Percentiles rank a stretch among this genome's conserved stretches.
These are phyloP conservation scores for Alouatta palliata DNA, from an alignment of 2,113 vertebrate species.

Conservation along the genomic window DNA sequence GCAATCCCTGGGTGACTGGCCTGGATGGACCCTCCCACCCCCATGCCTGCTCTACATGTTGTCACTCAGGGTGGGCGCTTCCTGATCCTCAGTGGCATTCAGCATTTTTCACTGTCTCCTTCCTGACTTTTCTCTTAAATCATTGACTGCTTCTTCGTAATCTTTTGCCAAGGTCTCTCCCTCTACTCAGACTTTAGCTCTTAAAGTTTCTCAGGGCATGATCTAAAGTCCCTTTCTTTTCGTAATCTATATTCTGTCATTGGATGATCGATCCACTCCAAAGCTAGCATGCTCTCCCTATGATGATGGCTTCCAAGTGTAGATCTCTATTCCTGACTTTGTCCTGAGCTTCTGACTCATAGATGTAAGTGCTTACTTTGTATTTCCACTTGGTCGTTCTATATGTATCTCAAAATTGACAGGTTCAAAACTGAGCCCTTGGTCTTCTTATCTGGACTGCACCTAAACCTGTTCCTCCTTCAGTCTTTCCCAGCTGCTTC, in stretches of 20 bases:
- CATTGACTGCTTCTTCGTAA: background rate
- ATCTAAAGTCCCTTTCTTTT: background rate
- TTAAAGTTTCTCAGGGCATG: background rate
- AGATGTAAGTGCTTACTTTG: background rate
- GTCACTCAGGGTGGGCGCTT: background rate
- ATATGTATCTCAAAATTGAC: background rate
- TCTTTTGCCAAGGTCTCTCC: background rate
- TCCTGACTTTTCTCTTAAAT: background rate
- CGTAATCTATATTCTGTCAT: background rate
- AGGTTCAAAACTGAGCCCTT: background rate
- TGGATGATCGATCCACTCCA: background rate
- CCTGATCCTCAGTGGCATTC: background rate
- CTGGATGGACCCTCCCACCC: background rate
- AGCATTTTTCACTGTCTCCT: background rate
- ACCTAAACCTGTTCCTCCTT: background rate
- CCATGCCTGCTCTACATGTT: fast-evolving
- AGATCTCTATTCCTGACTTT: background rate
- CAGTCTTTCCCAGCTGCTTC: background rate
- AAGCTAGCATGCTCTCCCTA: fast-evolving
- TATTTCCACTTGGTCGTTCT: background rate
- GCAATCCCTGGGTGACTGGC: background rate
- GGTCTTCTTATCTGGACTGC: background rate
- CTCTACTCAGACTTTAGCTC: too few species aligned
- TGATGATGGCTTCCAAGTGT: background rate
- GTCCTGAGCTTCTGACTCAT: background rate